phyloP scores from a whole-genome alignment of 2,888 invertebrate species.

The Drosophila peninsularis region DNA sequence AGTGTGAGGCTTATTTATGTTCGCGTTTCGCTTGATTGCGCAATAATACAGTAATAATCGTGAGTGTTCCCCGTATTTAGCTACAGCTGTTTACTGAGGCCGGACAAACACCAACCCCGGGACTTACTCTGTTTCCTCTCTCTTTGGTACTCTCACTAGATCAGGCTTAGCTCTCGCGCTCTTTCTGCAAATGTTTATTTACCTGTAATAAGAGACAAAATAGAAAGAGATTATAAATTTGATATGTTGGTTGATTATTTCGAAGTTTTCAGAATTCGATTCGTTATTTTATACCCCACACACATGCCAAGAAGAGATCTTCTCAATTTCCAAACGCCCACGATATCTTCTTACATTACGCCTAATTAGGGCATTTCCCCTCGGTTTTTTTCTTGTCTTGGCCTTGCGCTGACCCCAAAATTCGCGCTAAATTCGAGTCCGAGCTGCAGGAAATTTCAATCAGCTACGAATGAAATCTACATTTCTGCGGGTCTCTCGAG shows the following conservation, averaged over 20 bases:
- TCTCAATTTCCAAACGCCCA: constrained; percentile 52
- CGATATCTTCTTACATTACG: constrained; percentile 67
- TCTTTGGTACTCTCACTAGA: constrained; percentile 1
- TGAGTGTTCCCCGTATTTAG: not conserved
- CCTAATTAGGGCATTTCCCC: constrained; percentile 51
- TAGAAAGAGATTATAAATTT: constrained; percentile 16
- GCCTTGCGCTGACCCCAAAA: constrained; percentile 61
- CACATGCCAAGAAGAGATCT: constrained; percentile 22
- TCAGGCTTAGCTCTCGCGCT: not conserved
- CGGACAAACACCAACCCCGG: not conserved
- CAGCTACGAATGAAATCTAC: constrained; percentile 30
- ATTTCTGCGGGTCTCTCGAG: constrained; percentile 37
- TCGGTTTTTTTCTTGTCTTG: constrained; percentile 12
- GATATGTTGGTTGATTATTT: constrained; percentile 30
- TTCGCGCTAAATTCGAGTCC: constrained; percentile 56
- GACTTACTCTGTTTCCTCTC: not conserved
- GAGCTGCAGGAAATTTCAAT: constrained; percentile 67
- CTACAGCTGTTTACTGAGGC: constrained; percentile 7
- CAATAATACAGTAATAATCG: constrained; percentile 24
- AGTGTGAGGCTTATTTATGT: constrained; percentile 3
- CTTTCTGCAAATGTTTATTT: constrained; percentile 1
- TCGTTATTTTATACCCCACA: constrained; percentile 27
- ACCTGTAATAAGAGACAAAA: constrained; percentile 29
- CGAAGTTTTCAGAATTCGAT: constrained; percentile 36
- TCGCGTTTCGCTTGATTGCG: constrained; percentile 25